Evolutionary conservation across 1,140 invertebrate species (phyloP).

Genomic region (Mizuhopecten yessoensis): DNA sequence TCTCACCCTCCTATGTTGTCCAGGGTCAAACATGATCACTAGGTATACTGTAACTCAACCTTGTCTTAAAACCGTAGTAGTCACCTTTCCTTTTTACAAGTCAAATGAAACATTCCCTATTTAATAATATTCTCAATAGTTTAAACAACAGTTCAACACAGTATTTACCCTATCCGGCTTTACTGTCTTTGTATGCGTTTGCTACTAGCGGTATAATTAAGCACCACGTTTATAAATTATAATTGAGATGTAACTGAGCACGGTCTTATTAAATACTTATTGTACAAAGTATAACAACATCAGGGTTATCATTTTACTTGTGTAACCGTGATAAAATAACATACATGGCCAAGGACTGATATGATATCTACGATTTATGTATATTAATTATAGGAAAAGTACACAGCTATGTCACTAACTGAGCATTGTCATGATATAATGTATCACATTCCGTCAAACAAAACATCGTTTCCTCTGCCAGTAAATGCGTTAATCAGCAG

Average conservation of each 20-base stretch:
- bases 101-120: conserved; percentile 35
- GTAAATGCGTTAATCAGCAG: too few relatives aligned
- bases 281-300: not conserved
- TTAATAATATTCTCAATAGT: not conserved
- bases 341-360: not conserved
- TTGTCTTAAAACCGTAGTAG: not conserved
- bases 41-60: not conserved
- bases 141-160: conserved; percentile 20
- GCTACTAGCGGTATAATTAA: not conserved
- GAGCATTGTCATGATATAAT: too few relatives aligned
- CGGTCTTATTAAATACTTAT: conserved; percentile 14
- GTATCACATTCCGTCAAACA: too few relatives aligned
- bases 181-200: not conserved
- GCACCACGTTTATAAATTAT: not conserved
- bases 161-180: not conserved
- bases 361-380: not conserved
- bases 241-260: not conserved
- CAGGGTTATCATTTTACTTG: not conserved
- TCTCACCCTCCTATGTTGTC: conserved; percentile 36
- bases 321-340: not conserved
- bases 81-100: conserved; percentile 12
- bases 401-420: too few relatives aligned
- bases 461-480: too few relatives aligned
- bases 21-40: conserved; percentile 4
- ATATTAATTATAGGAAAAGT: too few relatives aligned